phyloP scores from a whole-genome alignment of 2,113 vertebrate genomes.

The Panthera uncia region DNA sequence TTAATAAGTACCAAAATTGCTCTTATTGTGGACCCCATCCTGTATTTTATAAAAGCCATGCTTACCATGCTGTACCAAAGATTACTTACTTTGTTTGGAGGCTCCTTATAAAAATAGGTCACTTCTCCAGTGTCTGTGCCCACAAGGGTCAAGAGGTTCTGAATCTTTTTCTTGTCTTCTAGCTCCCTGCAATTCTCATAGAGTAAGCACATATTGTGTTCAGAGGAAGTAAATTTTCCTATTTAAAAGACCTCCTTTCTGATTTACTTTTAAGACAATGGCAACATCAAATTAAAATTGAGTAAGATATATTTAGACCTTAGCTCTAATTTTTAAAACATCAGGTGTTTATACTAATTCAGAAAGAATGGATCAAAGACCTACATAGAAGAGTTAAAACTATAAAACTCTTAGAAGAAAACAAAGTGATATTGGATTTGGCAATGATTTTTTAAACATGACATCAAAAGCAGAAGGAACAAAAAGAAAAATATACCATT shows the following conservation, averaged over 20 bases:
- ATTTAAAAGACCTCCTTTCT: conserved; percentile 13
- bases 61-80: neutral
- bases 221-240: neutral
- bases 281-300: conserved; percentile 40
- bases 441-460: neutral
- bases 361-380: neutral
- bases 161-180: conserved; percentile 96
- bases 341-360: neutral
- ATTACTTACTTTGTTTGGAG: conserved; percentile 91
- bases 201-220: neutral
- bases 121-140: conserved; percentile 91
- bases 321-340: conserved; percentile 1
- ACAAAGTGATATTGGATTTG: neutral
- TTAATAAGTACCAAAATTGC: neutral
- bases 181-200: conserved; percentile 89
- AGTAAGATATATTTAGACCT: neutral
- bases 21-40: neutral
- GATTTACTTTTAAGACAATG: neutral
- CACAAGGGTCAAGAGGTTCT: conserved; percentile 92
- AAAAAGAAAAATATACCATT: neutral
- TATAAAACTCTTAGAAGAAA: conserved; percentile 5
- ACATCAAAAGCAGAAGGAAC: neutral
- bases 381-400: neutral
- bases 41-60: neutral
- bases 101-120: conserved; percentile 95